Evolutionary conservation across 2,888 invertebrate species (phyloP).

Genomic region (Tanytarsus gracilentus): DNA sequence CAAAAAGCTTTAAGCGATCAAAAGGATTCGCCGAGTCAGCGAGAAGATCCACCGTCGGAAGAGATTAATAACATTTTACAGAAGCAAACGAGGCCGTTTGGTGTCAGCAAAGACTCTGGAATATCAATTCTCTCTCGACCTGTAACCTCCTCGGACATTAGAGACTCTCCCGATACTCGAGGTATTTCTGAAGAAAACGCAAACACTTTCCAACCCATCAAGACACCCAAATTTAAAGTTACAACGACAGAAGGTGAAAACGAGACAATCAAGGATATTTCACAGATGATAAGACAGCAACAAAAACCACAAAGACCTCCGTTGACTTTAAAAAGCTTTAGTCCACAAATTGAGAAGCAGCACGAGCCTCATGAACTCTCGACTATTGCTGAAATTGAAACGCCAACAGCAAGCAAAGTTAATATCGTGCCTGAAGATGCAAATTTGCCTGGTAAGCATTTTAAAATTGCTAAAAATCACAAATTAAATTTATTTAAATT

Average conservation of each 20-base stretch:
- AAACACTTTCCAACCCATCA: constrained; percentile 36
- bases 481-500: no score
- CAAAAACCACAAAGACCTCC: constrained; percentile 5
- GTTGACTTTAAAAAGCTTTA: constrained; percentile 30
- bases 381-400: constrained; percentile 59
- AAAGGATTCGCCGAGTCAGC: constrained; percentile 13
- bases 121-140: constrained; percentile 40
- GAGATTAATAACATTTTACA: constrained; percentile 26
- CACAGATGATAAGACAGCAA: not conserved
- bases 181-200: constrained; percentile 2
- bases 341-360: constrained; percentile 38
- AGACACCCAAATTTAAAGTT: constrained; percentile 38
- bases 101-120: constrained; percentile 41
- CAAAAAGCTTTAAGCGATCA: not conserved
- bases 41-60: constrained; percentile 27
- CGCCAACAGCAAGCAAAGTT: constrained; percentile 48
- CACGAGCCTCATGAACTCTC: constrained; percentile 52
- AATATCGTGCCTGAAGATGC: constrained; percentile 26
- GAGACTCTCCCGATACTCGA: constrained; percentile 31
- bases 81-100: constrained; percentile 33
- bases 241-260: constrained; percentile 29
- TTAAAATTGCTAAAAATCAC: no score
- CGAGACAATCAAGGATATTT: constrained; percentile 33
- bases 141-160: constrained; percentile 37
- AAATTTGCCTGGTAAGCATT: no score